Percentiles rank a stretch among this genome's conserved stretches.
These are phyloP conservation scores for Pristionchus mayeri DNA, from an alignment of 2,888 invertebrate genomes.

Conservation along the genomic window DNA sequence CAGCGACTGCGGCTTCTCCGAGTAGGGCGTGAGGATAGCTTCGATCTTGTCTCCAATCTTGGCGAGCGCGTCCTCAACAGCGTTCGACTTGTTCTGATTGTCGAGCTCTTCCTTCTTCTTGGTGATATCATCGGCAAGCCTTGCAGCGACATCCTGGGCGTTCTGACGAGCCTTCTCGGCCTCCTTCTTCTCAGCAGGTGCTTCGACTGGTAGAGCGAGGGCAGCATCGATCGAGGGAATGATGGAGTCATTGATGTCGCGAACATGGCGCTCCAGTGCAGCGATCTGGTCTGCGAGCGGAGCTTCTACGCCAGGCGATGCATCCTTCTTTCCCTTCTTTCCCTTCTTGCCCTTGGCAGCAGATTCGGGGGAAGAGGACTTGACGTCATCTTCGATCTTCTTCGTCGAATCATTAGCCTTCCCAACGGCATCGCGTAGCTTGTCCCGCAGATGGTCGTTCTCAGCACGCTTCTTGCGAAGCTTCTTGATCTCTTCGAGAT, in stretches of 20 bases:
- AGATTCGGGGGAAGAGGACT: constrained; percentile 22
- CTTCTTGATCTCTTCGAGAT: constrained; percentile 53
- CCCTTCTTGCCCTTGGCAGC: constrained; percentile 49
- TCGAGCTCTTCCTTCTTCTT: constrained; percentile 31
- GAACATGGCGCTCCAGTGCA: not conserved
- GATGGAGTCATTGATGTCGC: constrained; percentile 15
- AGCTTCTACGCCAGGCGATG: constrained; percentile 53
- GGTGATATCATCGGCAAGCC: constrained; percentile 11
- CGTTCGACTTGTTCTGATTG: not conserved
- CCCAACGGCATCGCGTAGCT: constrained; percentile 52
- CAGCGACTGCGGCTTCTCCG: constrained; percentile 49
- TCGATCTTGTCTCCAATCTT: constrained; percentile 43
- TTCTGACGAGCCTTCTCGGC: constrained; percentile 39
- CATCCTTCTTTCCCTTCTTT: constrained; percentile 59
- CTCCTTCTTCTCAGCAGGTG: constrained; percentile 39
- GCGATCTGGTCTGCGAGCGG: constrained; percentile 46
- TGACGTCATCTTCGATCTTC: constrained; percentile 54
- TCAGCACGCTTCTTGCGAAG: constrained; percentile 54
- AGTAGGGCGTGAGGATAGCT: constrained; percentile 59
- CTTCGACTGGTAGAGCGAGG: constrained; percentile 28
- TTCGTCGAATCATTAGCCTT: constrained; percentile 52
- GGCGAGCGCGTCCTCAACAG: constrained; percentile 24
- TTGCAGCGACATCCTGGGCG: constrained; percentile 28
- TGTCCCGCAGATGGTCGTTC: constrained; percentile 51
- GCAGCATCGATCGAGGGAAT: not conserved